Conservation (phyloP, 2,888 invertebrate species). For the Zonitis immaculata region DNA sequence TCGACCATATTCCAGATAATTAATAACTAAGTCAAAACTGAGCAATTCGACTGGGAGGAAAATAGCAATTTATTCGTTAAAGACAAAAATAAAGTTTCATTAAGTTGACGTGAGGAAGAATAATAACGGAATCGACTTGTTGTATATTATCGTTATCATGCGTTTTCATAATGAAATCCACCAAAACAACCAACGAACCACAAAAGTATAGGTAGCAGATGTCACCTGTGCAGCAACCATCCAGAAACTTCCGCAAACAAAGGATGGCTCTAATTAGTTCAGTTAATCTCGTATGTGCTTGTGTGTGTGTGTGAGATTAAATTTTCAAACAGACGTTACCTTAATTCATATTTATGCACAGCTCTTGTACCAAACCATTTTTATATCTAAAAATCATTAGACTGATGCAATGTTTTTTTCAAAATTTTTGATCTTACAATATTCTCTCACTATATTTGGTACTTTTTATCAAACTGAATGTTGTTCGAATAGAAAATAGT, state of each 20-base stretch:
- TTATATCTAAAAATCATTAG: slow-evolving; percentile 13
- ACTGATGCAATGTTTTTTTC: too few species aligned
- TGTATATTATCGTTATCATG: slow-evolving; percentile 4
- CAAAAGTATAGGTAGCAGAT: slow-evolving; percentile 34
- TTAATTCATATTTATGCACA: slow-evolving; percentile 7
- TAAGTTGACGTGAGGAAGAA: slow-evolving; percentile 8
- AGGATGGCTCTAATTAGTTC: slow-evolving; percentile 30
- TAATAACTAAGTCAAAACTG: slow-evolving; percentile 3
- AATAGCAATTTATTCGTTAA: slow-evolving; percentile 3
- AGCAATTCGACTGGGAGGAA: slow-evolving; percentile 2
- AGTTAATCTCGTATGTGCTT: slow-evolving; percentile 21
- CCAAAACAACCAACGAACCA: slow-evolving; percentile 23
- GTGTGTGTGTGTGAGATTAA: slow-evolving; percentile 23
- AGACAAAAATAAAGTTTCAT: slow-evolving; percentile 5
- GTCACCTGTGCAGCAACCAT: slow-evolving; percentile 32
- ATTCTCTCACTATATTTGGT: too few species aligned
- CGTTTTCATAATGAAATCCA: slow-evolving; percentile 23
- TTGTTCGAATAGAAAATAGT: background rate
- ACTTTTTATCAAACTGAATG: background rate
- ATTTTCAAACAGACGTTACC: slow-evolving; percentile 20
- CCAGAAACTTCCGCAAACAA: slow-evolving; percentile 26
- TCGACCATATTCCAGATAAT: background rate
- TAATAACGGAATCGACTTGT: slow-evolving; percentile 14
- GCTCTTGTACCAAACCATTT: slow-evolving; percentile 8
- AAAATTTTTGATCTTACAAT: too few species aligned